Conservation (phyloP, 1,140 invertebrate genomes). For the Antheraea pernyi region DNA sequence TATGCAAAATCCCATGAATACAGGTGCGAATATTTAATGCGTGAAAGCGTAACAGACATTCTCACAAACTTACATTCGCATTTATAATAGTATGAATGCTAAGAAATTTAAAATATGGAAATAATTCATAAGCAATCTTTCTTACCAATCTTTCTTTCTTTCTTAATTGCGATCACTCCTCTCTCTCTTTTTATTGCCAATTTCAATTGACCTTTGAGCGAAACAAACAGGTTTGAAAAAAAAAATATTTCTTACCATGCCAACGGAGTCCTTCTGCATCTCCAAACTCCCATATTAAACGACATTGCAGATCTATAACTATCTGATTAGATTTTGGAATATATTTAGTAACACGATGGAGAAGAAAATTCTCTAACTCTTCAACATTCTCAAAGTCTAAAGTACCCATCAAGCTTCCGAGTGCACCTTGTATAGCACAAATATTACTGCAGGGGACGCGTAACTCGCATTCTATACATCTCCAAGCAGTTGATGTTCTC, state of each 20-base stretch:
- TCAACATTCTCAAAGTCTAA: constrained; percentile 65
- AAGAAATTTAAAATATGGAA: too few relatives aligned
- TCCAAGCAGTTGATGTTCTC: constrained; percentile 65
- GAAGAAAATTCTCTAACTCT: constrained; percentile 73
- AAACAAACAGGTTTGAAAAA: too few relatives aligned
- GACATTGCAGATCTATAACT: constrained; percentile 74
- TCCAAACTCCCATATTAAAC: constrained; percentile 63
- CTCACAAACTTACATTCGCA: too few relatives aligned
- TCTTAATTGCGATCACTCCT: too few relatives aligned
- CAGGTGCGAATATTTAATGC: too few relatives aligned
- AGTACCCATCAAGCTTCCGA: constrained; percentile 70
- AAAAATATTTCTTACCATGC: constrained; percentile 55
- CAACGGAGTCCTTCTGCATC: constrained; percentile 60
- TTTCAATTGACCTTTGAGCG: too few relatives aligned
- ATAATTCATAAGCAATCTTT: too few relatives aligned
- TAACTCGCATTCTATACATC: constrained; percentile 74
- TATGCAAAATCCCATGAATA: too few relatives aligned
- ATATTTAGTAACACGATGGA: constrained; percentile 63
- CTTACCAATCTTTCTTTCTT: too few relatives aligned
- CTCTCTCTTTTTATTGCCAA: too few relatives aligned
- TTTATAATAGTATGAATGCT: too few relatives aligned
- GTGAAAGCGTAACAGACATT: too few relatives aligned
- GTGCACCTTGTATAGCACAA: constrained; percentile 61
- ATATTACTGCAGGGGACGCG: constrained; percentile 64
- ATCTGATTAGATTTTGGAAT: constrained; percentile 79